phyloP scores from a whole-genome alignment of 2,797 vertebrate species.

The Apodemus agrarius region DNA sequence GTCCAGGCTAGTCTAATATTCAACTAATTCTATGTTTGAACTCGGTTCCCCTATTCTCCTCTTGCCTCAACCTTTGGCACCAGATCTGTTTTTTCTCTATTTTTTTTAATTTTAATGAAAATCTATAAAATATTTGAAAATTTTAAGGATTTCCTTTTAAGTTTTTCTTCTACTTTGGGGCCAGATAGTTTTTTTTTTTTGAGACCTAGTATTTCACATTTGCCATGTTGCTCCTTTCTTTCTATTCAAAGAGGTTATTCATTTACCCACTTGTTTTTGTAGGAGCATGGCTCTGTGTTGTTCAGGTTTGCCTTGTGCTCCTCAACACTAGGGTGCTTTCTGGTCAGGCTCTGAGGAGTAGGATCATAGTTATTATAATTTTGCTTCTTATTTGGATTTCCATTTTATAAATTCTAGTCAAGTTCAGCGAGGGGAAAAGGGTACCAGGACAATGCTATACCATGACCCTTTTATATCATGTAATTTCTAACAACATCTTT shows the following conservation, averaged over 20 bases:
- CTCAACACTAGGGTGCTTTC: not conserved
- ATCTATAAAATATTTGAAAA: conserved; percentile 1
- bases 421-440: not conserved
- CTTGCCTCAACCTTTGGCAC: too few relatives aligned
- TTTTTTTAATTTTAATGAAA: not conserved
- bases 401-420: not conserved
- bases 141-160: not conserved
- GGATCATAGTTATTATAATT: not conserved
- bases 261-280: not conserved
- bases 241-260: not conserved
- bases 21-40: not conserved
- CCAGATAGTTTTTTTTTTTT: not conserved
- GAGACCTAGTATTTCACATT: not conserved
- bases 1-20: not conserved
- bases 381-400: not conserved
- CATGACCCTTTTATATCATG: not conserved
- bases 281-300: not conserved
- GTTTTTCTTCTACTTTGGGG: not conserved
- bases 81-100: not conserved
- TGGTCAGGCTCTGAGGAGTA: not conserved
- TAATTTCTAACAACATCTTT: not conserved
- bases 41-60: too few relatives aligned
- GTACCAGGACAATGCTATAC: not conserved
- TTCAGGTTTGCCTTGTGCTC: not conserved
- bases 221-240: not conserved